phyloP scores from a whole-genome alignment of 2,797 vertebrate species.

The Poecilia picta region DNA sequence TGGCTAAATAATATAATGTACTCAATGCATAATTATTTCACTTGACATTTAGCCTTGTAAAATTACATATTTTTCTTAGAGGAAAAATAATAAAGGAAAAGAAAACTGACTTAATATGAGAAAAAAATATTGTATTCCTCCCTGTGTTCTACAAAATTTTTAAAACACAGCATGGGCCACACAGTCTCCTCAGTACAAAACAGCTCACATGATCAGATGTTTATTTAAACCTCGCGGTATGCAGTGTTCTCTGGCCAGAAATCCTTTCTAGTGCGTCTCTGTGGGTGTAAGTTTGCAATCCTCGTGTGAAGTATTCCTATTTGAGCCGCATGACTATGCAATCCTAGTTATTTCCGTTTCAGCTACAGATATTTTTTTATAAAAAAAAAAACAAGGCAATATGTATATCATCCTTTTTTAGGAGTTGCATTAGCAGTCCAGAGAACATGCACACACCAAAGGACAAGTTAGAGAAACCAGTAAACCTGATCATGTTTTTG shows the following conservation, averaged over 20 bases:
- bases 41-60: not conserved
- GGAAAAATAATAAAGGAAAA: not conserved
- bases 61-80: not conserved
- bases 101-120: not conserved
- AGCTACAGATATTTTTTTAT: not conserved
- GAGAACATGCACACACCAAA: not conserved
- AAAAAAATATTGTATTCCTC: not conserved
- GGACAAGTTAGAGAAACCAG: not conserved
- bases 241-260: slow-evolving; percentile 4
- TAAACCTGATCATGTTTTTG: not conserved
- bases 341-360: not conserved
- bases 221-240: not conserved
- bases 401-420: not conserved
- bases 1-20: not conserved
- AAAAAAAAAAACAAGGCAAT: not conserved
- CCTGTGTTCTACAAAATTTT: not conserved
- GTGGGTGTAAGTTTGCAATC: not conserved
- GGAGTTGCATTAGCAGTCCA: not conserved
- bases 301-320: not conserved
- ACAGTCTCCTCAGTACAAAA: slow-evolving; percentile 1
- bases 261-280: not conserved
- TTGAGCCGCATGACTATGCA: not conserved
- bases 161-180: not conserved
- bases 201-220: not conserved
- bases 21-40: not conserved